A percentile compares a stretch with the other conserved stretches of the same genome.
Evolutionary conservation across 2,888 invertebrate species (phyloP).

Genomic region (Melipona bicolor): DNA sequence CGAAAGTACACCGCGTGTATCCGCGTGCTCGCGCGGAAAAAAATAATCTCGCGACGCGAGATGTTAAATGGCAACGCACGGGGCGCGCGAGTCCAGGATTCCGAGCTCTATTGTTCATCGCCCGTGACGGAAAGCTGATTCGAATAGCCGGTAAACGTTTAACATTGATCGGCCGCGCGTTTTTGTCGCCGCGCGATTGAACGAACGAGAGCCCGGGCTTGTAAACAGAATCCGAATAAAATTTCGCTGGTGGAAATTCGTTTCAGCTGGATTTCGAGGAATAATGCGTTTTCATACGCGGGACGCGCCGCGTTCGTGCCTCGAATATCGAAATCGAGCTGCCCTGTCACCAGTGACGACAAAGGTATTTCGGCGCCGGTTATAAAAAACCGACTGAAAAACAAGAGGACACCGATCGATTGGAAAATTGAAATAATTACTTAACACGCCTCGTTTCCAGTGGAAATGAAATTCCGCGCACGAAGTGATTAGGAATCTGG

Average conservation of each 20-base stretch:
- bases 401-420: not conserved
- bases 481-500: too few relatives aligned
- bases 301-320: not conserved
- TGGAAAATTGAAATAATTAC: not conserved
- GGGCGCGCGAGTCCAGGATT: not conserved
- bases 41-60: conserved; percentile 5
- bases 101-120: not conserved
- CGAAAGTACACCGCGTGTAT: not conserved
- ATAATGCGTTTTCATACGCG: not conserved
- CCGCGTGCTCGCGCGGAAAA: not conserved
- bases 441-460: not conserved
- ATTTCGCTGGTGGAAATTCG: not conserved
- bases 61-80: not conserved
- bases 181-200: conserved; percentile 4
- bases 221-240: conserved; percentile 17
- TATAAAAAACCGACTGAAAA: not conserved
- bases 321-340: not conserved
- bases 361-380: not conserved
- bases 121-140: conserved; percentile 15
- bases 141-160: conserved; percentile 13
- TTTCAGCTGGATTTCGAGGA: not conserved
- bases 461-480: too few relatives aligned
- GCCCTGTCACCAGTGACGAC: not conserved
- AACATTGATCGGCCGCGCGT: conserved; percentile 6
- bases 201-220: not conserved